Evolutionary conservation across 2,888 invertebrate species (phyloP), one percentile per base, ranked within the genome.

Genomic region (Allophyes oxyacanthae): DNA sequence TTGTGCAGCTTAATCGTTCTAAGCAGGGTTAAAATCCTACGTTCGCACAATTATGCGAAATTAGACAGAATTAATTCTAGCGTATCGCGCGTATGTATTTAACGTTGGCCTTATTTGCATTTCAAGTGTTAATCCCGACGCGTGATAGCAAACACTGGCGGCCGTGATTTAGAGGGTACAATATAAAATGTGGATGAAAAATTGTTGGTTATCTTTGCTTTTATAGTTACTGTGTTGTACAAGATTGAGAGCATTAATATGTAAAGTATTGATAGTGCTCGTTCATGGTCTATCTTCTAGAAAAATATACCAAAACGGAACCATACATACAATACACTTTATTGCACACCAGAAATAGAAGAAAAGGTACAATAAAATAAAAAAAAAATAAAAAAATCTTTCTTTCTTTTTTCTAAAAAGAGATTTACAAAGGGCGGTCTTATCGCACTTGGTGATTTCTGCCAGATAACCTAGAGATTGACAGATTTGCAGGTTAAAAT

Each of bases 41-140:
- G 53, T 54, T 65, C 53, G 63, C 62, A 72, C 66, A 77, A 75
- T 78, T 72, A 79, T 70, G 72, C 66, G 63, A 78, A 79, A 79
- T 78, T 78, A 79, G 72, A 74, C 54, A 46, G 64, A 70, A 72
- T 77, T 73, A 76, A 79, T 76, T 75, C 72, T 38, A 56, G 61
- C 62, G 64, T 78, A 77, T 75, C 67, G 64, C 72, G 53, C 58
- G 67, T 75, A 65, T 72, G 73, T 71, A 68, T 64, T 63, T 62
- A 57, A 64, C 64, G 57, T 20, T 71, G 63, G 54, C 49, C 74
- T 58, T 69, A 76, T 82, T 82, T 77, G 77, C 79, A 82, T 82
- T 76, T 73, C 75, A 75, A 82, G 75, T 78, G 76, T 70, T 69
- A 71, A 73, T 72, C 68, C 63, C 64, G 63, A 59, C 68, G 69